A percentile compares a stretch with the other conserved stretches of the same genome.
phyloP scores from a whole-genome alignment of 2,797 vertebrate species.

The Acrossocheilus fasciatus region DNA sequence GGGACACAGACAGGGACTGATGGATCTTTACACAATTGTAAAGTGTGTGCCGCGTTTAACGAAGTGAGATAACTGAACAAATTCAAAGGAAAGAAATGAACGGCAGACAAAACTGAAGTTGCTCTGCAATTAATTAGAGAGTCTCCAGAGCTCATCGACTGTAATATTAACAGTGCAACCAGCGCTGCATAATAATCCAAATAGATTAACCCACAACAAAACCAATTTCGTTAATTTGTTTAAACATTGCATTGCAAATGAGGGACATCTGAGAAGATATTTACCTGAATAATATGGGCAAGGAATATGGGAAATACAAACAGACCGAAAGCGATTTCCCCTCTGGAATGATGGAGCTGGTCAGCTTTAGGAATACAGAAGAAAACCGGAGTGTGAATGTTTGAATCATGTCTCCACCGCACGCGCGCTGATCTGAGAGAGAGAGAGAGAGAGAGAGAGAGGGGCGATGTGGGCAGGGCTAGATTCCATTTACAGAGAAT shows the following conservation, averaged over 20 bases:
- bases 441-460: accelerated
- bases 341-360: not conserved
- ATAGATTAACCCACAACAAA: not conserved
- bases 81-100: not conserved
- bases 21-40: not conserved
- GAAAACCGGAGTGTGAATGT: slow-evolving; percentile 7
- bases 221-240: not conserved
- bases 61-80: not conserved
- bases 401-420: slow-evolving; percentile 24
- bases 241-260: not conserved
- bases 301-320: not conserved
- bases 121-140: not conserved
- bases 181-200: not conserved
- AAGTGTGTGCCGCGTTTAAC: not conserved
- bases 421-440: not conserved
- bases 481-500: not conserved
- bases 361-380: slow-evolving; percentile 2
- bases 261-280: not conserved
- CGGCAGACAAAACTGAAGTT: not conserved
- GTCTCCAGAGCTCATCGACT: not conserved
- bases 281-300: slow-evolving; percentile 16
- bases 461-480: not conserved
- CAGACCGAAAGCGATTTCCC: not conserved
- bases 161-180: not conserved
- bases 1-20: not conserved